Base-by-base conservation (phyloP, 1,140 invertebrate species). In the Neotoxoptera formosana region DNA sequence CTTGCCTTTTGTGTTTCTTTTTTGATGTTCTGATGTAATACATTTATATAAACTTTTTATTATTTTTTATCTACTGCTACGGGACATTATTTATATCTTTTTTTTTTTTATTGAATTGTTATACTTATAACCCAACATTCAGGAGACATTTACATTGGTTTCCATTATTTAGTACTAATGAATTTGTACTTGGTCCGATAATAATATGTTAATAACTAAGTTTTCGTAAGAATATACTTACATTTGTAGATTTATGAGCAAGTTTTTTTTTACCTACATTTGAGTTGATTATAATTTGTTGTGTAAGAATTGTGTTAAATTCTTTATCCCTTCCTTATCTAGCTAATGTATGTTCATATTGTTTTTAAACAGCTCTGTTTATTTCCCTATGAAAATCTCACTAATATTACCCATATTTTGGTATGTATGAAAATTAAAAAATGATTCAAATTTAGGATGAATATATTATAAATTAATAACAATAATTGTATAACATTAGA, bases 1-100 rank as follows among this genome's bases (percentile, higher is more conserved):
- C 36, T 90, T 90, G 89, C n/a, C 25, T 90, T 67, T 45, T 90
- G 25, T 90, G 89, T 90, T 90, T 90, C 53, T 90, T 45, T 60
- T 60, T 30, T 60, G 25, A 90, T 34, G 25, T 14, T 60, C 53
- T 60, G 36, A 90, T 90, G 34, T 56, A 56, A 56, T 47, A 51
- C 21, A 48, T n/a, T n/a, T 48, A 48, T 47, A 30, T 67, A 34
- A 51, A 88, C 34, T 51, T 53, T 89, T 47, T 89, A 48, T 90
- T 90, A 60, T 60, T 90, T 60, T 67, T 60, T 90, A 45, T 67
- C 36, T 67, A 67, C 36, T 90, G 30, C 1, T 14, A 56, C 1
- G 36, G 25, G 53, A 90, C 53, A 60, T 90, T 34, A 88, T 89
- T 60, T 60, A 60, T 90, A 67, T 8, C 3, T 60, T 90, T 90